Evolutionary conservation across 2,888 invertebrate species (phyloP).

Genomic region (Brachynemurus nebulosus): DNA sequence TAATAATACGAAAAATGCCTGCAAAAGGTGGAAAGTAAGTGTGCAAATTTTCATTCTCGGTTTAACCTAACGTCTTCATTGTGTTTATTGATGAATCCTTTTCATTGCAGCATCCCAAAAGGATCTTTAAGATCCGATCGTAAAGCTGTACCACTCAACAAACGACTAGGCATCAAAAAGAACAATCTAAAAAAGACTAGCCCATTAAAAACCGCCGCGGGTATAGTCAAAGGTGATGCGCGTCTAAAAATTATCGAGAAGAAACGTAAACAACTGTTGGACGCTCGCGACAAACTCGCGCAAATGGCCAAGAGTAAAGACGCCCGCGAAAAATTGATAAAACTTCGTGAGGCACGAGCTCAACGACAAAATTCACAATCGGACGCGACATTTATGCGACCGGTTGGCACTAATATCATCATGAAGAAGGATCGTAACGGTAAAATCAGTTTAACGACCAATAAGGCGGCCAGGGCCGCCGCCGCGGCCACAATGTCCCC

Average conservation of each 20-base stretch:
- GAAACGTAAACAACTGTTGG: conserved; percentile 58
- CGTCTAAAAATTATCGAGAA: conserved; percentile 66
- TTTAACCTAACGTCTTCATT: background rate
- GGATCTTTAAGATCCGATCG: background rate
- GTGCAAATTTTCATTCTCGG: background rate
- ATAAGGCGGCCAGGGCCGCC: conserved; percentile 27
- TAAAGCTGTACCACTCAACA: conserved; percentile 3
- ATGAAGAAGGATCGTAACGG: conserved; percentile 38
- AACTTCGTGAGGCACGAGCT: conserved; percentile 41
- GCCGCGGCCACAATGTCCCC: conserved; percentile 4
- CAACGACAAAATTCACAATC: conserved; percentile 17
- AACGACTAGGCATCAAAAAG: conserved; percentile 4
- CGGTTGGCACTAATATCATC: conserved; percentile 33
- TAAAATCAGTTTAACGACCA: conserved; percentile 37
- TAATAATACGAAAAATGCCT: conserved; percentile 4
- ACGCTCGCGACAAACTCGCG: conserved; percentile 67
- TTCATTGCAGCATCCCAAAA: conserved; percentile 1
- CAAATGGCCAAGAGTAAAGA: conserved; percentile 62
- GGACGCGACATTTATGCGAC: conserved; percentile 27
- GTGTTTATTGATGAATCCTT: background rate
- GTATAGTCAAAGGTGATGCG: conserved; percentile 41
- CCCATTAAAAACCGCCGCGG: background rate
- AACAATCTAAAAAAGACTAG: too few relatives aligned
- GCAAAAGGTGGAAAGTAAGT: conserved; percentile 4
- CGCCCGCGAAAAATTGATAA: conserved; percentile 56